These are phyloP conservation scores for Acronicta alni DNA, from an alignment of 2,888 invertebrate species.

Conservation along the genomic window DNA sequence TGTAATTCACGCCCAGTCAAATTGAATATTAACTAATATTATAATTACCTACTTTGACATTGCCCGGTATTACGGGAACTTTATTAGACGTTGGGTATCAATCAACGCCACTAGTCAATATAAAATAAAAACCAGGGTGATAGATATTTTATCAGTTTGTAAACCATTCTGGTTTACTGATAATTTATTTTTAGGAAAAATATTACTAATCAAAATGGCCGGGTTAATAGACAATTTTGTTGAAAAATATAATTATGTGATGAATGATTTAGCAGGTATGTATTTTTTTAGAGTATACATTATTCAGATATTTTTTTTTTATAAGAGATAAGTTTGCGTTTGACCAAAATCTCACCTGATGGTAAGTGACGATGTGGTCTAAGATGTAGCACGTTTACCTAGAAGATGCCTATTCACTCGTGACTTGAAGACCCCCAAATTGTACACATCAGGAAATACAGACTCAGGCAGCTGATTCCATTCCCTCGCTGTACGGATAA, in stretches of 20 bases:
- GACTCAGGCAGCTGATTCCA: too few species aligned
- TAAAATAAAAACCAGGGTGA: neutral
- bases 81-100: neutral
- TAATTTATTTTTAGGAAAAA: neutral
- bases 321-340: too few species aligned
- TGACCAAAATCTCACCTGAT: too few species aligned
- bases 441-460: too few species aligned
- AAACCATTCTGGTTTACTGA: neutral
- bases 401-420: too few species aligned
- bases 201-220: conserved; percentile 17
- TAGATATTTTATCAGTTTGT: neutral
- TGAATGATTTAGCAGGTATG: conserved; percentile 49
- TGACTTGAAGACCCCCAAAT: too few species aligned
- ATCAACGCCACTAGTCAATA: neutral
- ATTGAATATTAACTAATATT: neutral
- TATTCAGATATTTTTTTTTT: too few species aligned
- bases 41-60: neutral
- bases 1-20: neutral
- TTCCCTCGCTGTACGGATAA: too few species aligned
- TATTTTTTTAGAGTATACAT: neutral
- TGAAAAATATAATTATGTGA: conserved; percentile 41
- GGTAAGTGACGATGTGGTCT: too few species aligned
- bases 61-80: neutral
- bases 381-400: too few species aligned
- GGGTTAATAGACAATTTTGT: conserved; percentile 24